Evolutionary conservation across 2,888 invertebrate genomes (phyloP).

Genomic region (Melinaea marsaeus): DNA sequence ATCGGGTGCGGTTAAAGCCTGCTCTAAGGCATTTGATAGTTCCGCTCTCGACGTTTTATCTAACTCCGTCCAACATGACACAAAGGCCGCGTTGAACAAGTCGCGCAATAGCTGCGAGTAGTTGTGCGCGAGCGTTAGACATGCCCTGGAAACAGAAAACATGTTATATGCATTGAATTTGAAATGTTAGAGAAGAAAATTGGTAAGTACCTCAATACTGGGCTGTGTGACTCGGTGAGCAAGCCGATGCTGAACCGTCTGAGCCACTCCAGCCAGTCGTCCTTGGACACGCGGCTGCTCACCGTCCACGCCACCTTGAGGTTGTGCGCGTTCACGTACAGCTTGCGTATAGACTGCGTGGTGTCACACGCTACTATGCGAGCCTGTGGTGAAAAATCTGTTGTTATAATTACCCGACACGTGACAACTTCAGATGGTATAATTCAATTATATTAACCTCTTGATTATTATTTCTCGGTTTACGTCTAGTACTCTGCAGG

Average conservation of each 20-base stretch:
- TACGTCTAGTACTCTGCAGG: constrained; percentile 79
- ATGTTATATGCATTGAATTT: background rate
- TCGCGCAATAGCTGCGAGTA: constrained; percentile 97
- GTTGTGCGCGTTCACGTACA: constrained; percentile 90
- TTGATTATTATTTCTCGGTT: constrained; percentile 83
- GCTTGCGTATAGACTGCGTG: constrained; percentile 85
- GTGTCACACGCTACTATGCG: constrained; percentile 76
- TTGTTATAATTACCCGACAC: background rate
- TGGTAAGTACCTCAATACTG: constrained; percentile 83
- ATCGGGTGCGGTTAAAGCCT: constrained; percentile 94
- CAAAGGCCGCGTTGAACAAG: constrained; percentile 98
- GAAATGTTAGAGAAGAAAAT: background rate
- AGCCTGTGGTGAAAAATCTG: constrained; percentile 46
- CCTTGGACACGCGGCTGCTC: constrained; percentile 94
- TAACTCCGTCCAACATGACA: constrained; percentile 99
- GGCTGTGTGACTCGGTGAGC: constrained; percentile 96
- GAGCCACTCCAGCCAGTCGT: constrained; percentile 99
- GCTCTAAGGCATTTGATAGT: constrained; percentile 90
- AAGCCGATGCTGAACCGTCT: constrained; percentile 94
- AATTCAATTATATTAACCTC: constrained; percentile 62
- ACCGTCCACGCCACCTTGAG: constrained; percentile 95
- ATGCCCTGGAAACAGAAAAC: constrained; percentile 80
- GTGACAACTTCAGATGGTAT: background rate
- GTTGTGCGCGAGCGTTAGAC: constrained; percentile 93
- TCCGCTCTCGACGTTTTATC: constrained; percentile 88